Base-by-base conservation (phyloP, 2,888 invertebrate genomes). In the Oscheius sp. region DNA sequence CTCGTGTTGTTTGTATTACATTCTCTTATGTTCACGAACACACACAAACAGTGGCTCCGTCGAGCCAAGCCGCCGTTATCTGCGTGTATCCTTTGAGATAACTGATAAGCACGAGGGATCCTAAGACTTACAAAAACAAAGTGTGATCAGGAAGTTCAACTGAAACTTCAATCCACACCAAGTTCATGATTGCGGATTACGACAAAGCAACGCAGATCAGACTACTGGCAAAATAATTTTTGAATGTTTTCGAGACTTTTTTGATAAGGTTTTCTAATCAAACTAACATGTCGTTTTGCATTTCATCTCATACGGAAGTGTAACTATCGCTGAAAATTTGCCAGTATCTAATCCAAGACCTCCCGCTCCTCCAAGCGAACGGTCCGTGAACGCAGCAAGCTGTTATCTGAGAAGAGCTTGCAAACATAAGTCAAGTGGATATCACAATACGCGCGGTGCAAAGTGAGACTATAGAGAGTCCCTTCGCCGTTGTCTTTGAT, bases 11-110 rank as follows among this genome's bases (percentile, higher is more conserved):
- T 74, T 66, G 60, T 42, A 74, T 74, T 74, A 66, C 59, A 74
- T 68, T 50, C 72, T 51, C 60, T 32, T 58, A 70, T 74, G 70
- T 74, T 74, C 74, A 74, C 74, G 74, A 70, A 74, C 60, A 74
- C 62, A 68, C 71, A 74, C 62, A 74, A 74, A 74, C 65, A 74
- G 68, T 42, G 53, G 68, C 68, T 70, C 13, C 58, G 58, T 58
- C 13, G 42, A 42, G 58, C 70, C 13, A 37, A 59, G 59, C 58
- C 58, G 70, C 58, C 58, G 70, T 70, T 70, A 70, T 70, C 70
- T 47, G 58, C 70, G 70, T 70, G 70, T 70, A 70, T 70, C 70
- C 50, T 13, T 42, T 48, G 47, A 29, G 59, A 70, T 70, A 59
- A 70, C 48, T 58, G 59, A 59, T 58, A 59, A 59, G 29, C 70